Conservation (phyloP, 2,888 invertebrate species). For the Vandiemenella viatica region DNA sequence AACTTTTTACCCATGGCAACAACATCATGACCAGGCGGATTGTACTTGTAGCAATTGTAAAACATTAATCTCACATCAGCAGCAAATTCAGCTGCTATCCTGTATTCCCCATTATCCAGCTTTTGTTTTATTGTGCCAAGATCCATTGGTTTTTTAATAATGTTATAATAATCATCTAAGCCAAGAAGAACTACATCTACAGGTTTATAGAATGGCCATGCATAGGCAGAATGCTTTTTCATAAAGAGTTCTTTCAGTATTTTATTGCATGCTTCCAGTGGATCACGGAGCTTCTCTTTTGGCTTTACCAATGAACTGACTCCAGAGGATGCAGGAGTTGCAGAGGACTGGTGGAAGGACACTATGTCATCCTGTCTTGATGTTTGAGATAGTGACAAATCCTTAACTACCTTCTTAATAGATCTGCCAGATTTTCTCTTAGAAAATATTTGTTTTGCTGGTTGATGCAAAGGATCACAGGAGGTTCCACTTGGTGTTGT, state of each 20-base stretch:
- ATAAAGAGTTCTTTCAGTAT: conserved; percentile 83
- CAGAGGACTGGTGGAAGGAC: conserved; percentile 37
- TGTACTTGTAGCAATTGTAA: conserved; percentile 98
- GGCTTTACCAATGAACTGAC: conserved; percentile 39
- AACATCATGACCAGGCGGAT: conserved; percentile 96
- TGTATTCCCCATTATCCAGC: conserved; percentile 91
- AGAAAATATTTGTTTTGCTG: conserved; percentile 60
- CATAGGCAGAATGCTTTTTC: conserved; percentile 91
- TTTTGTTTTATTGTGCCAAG: conserved; percentile 95
- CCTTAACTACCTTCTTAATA: conserved; percentile 64
- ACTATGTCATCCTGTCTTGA: conserved; percentile 36
- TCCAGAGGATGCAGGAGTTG: conserved; percentile 49
- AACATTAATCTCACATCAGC: conserved; percentile 93
- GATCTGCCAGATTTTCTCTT: conserved; percentile 89
- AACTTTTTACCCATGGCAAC: conserved; percentile 95
- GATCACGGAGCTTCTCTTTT: conserved; percentile 75
- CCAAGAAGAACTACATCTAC: conserved; percentile 91
- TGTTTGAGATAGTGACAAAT: conserved; percentile 31
- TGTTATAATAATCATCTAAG: conserved; percentile 93
- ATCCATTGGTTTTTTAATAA: conserved; percentile 99
- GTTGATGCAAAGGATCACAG: conserved; percentile 56
- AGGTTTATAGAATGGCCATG: conserved; percentile 99
- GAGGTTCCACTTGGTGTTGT: conserved; percentile 83
- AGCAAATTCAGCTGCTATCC: conserved; percentile 85
- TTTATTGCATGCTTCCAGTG: conserved; percentile 81